Evolutionary conservation across 2,113 vertebrate genomes (phyloP).

Genomic region (Stictonetta naevosa): DNA sequence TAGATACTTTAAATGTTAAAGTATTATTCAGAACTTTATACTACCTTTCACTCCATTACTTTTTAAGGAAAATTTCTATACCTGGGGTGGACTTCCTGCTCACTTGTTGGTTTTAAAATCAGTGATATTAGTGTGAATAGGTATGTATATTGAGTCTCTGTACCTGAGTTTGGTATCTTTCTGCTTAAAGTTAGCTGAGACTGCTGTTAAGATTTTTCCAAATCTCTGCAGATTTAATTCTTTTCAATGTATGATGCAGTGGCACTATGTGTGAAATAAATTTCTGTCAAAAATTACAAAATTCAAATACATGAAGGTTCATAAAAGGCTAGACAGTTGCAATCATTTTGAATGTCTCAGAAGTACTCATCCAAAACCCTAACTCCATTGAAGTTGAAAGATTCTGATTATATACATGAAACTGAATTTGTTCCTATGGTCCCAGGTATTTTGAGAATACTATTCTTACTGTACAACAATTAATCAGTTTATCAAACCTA

Average conservation of each 20-base stretch:
- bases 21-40: background rate
- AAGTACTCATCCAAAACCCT: background rate
- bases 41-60: background rate
- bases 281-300: background rate
- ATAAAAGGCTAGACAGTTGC: background rate
- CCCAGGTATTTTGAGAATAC: background rate
- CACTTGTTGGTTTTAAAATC: background rate
- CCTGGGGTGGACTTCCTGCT: background rate
- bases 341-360: background rate
- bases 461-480: background rate
- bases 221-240: background rate
- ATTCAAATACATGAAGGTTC: background rate
- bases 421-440: background rate
- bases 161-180: background rate
- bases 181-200: background rate
- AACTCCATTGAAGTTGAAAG: background rate
- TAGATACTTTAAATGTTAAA: background rate
- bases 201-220: background rate
- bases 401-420: background rate
- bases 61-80: background rate
- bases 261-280: background rate
- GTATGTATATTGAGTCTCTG: background rate
- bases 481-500: background rate
- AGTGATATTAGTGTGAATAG: background rate
- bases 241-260: background rate